Evolutionary conservation across 1,140 invertebrate species (phyloP).

Genomic region (Pemphigus obesinymphae): DNA sequence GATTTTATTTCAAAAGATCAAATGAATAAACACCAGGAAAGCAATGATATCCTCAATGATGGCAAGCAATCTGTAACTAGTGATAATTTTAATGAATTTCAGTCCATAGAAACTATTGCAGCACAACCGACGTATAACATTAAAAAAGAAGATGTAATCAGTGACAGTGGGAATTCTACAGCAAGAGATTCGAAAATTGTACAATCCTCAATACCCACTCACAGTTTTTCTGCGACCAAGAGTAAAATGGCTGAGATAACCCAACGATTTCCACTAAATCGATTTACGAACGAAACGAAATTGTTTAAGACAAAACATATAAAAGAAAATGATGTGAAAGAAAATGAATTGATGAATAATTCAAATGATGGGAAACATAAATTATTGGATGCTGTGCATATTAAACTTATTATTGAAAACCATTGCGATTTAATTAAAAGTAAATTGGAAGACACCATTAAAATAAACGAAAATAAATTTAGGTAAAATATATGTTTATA

Average conservation of each 20-base stretch:
- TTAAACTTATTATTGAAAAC: neutral
- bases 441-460: constrained; percentile 4
- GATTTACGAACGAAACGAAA: neutral
- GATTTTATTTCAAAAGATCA: neutral
- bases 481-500: neutral
- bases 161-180: constrained; percentile 22
- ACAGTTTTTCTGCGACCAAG: neutral
- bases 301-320: neutral
- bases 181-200: constrained; percentile 24
- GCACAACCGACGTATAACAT: neutral
- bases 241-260: constrained; percentile 11
- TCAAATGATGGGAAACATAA: neutral
- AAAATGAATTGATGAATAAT: neutral
- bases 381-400: neutral
- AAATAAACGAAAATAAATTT: neutral
- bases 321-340: neutral
- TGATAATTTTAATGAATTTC: constrained; percentile 4
- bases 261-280: neutral
- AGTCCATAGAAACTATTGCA: neutral
- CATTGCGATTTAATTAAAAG: neutral
- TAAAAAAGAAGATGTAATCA: constrained; percentile 1
- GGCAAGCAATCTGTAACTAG: neutral
- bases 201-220: neutral
- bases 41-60: neutral
- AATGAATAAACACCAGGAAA: neutral